Evolutionary conservation across 2,113 vertebrate species (phyloP).

Genomic region (Callocephalon fimbriatum): DNA sequence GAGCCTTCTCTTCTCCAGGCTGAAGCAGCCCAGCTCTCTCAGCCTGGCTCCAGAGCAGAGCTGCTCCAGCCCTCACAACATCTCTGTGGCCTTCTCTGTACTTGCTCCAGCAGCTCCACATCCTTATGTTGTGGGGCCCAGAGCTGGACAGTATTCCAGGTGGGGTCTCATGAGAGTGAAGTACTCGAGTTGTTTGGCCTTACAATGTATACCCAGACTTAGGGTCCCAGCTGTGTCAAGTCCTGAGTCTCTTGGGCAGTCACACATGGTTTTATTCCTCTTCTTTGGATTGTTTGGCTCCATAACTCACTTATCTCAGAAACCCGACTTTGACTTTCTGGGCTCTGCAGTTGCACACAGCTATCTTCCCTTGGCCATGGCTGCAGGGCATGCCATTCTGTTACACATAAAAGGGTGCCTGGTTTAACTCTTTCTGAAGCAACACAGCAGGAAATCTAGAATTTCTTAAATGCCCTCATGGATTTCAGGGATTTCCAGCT

Average conservation of each 20-base stretch:
- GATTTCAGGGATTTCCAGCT: not conserved
- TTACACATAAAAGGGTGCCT: fast-evolving
- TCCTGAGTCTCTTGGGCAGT: not conserved
- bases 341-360: not conserved
- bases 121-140: no score
- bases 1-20: no score
- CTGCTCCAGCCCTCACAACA: no score
- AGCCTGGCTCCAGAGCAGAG: no score
- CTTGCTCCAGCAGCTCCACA: no score
- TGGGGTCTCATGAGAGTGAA: no score
- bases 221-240: not conserved
- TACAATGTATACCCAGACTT: not conserved
- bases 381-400: not conserved
- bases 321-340: not conserved
- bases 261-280: not conserved
- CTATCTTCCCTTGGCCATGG: not conserved
- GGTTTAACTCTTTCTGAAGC: not conserved
- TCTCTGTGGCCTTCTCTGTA: no score
- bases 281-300: not conserved
- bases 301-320: not conserved
- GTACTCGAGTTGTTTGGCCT: not conserved
- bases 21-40: no score
- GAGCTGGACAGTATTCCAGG: no score
- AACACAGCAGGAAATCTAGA: not conserved
- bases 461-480: not conserved